These are phyloP conservation scores for Matsumyia berberina DNA, from an alignment of 2,888 invertebrate genomes.

Conservation along the genomic window DNA sequence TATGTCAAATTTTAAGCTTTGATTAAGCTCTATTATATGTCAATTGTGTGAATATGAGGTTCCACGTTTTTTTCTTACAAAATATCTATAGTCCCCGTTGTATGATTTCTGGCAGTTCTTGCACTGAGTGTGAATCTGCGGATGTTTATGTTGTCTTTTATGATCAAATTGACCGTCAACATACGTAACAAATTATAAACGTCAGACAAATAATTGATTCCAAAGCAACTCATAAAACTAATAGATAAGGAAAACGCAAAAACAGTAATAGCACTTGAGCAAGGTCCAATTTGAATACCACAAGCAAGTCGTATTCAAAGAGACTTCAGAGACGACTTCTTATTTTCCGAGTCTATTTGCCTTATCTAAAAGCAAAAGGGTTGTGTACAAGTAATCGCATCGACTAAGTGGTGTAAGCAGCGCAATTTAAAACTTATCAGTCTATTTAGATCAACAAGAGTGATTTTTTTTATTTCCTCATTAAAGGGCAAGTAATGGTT, in stretches of 20 bases:
- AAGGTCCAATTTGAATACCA: conserved; percentile 9
- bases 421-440: conserved; percentile 16
- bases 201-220: conserved; percentile 16
- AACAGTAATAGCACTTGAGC: neutral
- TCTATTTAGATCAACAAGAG: conserved; percentile 9
- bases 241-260: neutral
- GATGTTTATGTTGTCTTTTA: neutral
- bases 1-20: too few species aligned
- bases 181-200: conserved; percentile 1
- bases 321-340: neutral
- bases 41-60: too few species aligned
- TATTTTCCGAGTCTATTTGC: conserved; percentile 1
- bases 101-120: neutral
- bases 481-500: neutral
- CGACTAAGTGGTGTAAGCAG: conserved; percentile 6
- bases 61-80: too few species aligned
- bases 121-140: neutral
- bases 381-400: conserved; percentile 3
- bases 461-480: neutral
- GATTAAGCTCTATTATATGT: too few species aligned
- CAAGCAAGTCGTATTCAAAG: neutral
- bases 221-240: neutral
- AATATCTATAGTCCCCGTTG: neutral
- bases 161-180: conserved; percentile 6
- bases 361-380: conserved; percentile 19